A percentile compares a stretch with the other conserved stretches of the same genome.
phyloP scores from a whole-genome alignment of 2,888 invertebrate species.

The Spialia ferax region DNA sequence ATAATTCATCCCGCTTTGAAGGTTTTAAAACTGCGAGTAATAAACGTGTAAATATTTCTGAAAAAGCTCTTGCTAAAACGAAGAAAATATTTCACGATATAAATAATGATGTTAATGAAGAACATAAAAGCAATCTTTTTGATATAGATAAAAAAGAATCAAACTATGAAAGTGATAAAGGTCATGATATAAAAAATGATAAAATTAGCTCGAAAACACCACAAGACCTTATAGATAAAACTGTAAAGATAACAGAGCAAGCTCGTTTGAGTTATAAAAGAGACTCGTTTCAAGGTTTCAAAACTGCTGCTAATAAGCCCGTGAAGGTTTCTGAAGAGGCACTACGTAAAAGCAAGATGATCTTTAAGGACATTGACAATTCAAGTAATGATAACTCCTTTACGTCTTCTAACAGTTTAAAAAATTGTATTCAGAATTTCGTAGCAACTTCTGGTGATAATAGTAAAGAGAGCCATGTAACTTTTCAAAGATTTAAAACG shows the following conservation, averaged over 20 bases:
- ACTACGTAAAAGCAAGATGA: constrained; percentile 4
- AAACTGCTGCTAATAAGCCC: constrained; percentile 52
- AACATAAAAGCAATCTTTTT: neutral
- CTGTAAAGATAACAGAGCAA: constrained; percentile 55
- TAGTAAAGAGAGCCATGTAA: neutral
- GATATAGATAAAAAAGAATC: neutral
- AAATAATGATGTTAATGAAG: neutral
- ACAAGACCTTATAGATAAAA: constrained; percentile 50
- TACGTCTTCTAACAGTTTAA: neutral
- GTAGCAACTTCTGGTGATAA: neutral
- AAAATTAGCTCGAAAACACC: neutral
- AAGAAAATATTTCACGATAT: constrained; percentile 51
- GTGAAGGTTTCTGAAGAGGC: constrained; percentile 11
- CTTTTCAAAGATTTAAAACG: constrained; percentile 27
- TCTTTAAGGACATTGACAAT: constrained; percentile 45
- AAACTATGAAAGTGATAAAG: neutral
- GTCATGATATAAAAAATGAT: neutral
- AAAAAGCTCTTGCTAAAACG: constrained; percentile 49
- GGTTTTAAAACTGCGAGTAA: constrained; percentile 68
- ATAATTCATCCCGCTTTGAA: constrained; percentile 25
- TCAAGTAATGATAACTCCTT: constrained; percentile 45
- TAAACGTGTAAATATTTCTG: constrained; percentile 55
- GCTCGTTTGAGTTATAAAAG: constrained; percentile 53
- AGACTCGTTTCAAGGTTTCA: constrained; percentile 48
- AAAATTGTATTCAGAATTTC: constrained; percentile 57